Evolutionary conservation across 2,797 vertebrate genomes (phyloP).

Genomic region (Garrulus glandarius): DNA sequence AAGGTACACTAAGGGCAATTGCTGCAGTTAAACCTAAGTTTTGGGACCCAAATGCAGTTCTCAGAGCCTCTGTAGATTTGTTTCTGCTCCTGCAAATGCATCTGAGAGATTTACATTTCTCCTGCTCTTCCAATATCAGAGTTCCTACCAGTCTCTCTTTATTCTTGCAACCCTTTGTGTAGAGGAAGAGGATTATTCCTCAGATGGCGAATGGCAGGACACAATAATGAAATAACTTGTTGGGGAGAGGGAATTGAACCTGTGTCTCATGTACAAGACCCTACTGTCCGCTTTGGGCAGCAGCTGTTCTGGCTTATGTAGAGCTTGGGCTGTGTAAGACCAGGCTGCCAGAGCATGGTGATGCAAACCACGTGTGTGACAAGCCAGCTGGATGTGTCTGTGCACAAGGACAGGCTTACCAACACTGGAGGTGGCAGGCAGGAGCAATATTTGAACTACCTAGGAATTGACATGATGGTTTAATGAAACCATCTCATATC

Average conservation of each 20-base stretch:
- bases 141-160: background rate
- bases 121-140: background rate
- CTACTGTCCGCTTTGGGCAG: background rate
- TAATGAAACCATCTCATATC: background rate
- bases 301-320: background rate
- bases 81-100: background rate
- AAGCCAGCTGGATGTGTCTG: background rate
- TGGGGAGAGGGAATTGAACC: background rate
- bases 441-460: background rate
- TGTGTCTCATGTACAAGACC: background rate
- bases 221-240: background rate
- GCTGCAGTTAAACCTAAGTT: background rate
- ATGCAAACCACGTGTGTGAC: background rate
- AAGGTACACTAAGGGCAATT: background rate
- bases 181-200: background rate
- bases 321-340: background rate
- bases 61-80: background rate
- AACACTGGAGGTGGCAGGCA: background rate
- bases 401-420: background rate
- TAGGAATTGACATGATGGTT: background rate
- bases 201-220: background rate
- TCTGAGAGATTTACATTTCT: background rate
- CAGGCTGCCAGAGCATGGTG: rapidly evolving
- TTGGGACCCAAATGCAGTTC: background rate
- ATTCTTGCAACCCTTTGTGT: background rate